Evolutionary conservation across 2,113 vertebrate genomes (phyloP).

Genomic region (Scomber scombrus): DNA sequence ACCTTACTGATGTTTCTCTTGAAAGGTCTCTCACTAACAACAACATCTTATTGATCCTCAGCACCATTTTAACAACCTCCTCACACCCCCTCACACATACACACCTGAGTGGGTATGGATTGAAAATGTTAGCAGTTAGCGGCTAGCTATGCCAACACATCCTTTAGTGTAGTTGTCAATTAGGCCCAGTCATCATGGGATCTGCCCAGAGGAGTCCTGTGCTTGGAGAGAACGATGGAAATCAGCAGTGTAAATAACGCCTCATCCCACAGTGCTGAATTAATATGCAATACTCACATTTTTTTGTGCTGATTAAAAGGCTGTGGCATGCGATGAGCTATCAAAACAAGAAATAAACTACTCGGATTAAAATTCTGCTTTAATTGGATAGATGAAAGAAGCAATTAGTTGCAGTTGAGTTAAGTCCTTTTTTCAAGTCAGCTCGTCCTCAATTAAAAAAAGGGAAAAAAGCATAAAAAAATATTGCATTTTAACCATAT

Average conservation of each 20-base stretch:
- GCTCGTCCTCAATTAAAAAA: conserved; percentile 67
- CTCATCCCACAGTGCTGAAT: conserved; percentile 51
- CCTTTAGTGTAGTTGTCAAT: conserved; percentile 48
- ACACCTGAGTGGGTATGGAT: conserved; percentile 72
- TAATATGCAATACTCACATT: conserved; percentile 66
- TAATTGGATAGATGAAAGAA: conserved; percentile 84
- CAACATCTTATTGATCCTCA: conserved; percentile 80
- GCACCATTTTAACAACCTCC: conserved; percentile 77
- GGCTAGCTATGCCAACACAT: conserved; percentile 49
- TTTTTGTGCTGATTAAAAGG: conserved; percentile 76
- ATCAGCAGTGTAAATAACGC: conserved; percentile 63
- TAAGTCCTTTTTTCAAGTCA: conserved; percentile 62
- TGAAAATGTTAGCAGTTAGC: conserved; percentile 69
- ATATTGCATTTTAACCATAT: conserved; percentile 47
- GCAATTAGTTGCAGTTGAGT: conserved; percentile 81
- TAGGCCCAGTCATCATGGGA: conserved; percentile 44
- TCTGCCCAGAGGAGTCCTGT: conserved; percentile 31
- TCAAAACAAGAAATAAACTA: conserved; percentile 82
- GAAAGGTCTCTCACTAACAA: conserved; percentile 75
- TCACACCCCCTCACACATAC: conserved; percentile 61
- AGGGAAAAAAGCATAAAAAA: background rate
- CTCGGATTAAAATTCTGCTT: conserved; percentile 77
- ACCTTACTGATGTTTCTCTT: conserved; percentile 74
- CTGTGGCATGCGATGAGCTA: conserved; percentile 66
- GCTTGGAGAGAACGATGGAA: conserved; percentile 50